Conservation (phyloP, 2,888 invertebrate species). For the Siphlonurus alternatus region DNA sequence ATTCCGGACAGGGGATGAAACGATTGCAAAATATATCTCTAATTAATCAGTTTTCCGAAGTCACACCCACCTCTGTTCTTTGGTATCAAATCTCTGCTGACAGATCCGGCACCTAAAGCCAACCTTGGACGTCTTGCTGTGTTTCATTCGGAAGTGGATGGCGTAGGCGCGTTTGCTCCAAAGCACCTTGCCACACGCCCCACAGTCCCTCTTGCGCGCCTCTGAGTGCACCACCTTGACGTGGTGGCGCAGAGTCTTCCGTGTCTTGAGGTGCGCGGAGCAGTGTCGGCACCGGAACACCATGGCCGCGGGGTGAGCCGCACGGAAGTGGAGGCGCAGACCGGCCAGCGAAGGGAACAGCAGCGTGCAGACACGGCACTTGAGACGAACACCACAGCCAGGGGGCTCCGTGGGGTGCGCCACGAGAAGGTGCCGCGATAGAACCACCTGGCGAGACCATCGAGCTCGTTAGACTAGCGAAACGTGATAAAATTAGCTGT, state of each 20-base stretch:
- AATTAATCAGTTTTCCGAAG: too few relatives aligned
- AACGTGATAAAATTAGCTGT: too few relatives aligned
- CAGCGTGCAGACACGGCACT: conserved; percentile 14
- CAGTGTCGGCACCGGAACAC: conserved; percentile 31
- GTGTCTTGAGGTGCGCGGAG: conserved; percentile 23
- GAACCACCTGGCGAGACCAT: too few relatives aligned
- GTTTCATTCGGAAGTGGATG: conserved; percentile 29
- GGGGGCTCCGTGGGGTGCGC: conserved; percentile 9
- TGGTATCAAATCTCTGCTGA: conserved; percentile 27
- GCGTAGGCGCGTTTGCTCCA: conserved; percentile 25
- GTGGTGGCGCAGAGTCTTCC: conserved; percentile 28
- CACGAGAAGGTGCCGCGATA: conserved; percentile 11
- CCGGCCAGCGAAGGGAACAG: conserved; percentile 12
- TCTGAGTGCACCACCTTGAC: conserved; percentile 20
- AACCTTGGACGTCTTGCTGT: conserved; percentile 25
- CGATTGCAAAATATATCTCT: too few relatives aligned
- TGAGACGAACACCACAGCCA: conserved; percentile 11
- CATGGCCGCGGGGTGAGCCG: conserved; percentile 13
- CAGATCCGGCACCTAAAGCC: conserved; percentile 23
- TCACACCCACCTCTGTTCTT: conserved; percentile 33
- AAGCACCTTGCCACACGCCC: conserved; percentile 28
- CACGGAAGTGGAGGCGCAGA: conserved; percentile 13
- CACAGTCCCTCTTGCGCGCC: conserved; percentile 16
- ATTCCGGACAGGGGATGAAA: neutral
- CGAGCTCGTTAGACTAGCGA: too few relatives aligned